phyloP scores from a whole-genome alignment of 2,113 vertebrate species.

The Phrynocephalus versicolor region DNA sequence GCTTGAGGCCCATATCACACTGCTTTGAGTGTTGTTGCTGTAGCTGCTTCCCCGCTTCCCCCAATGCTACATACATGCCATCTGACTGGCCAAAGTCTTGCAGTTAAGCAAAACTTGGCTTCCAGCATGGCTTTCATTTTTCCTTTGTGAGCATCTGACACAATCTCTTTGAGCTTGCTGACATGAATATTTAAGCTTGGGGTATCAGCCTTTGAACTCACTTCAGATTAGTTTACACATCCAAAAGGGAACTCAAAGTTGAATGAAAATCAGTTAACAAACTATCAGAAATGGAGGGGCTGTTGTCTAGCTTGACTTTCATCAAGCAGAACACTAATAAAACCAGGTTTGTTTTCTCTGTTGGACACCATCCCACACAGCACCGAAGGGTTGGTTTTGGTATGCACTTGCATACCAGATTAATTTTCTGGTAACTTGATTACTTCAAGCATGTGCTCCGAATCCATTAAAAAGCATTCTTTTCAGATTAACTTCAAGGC shows the following conservation, averaged over 20 bases:
- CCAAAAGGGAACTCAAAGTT: not conserved
- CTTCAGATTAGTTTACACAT: not conserved
- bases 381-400: too few species aligned
- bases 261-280: not conserved
- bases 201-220: not conserved
- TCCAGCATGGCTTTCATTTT: not conserved
- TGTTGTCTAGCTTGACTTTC: not conserved
- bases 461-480: not conserved
- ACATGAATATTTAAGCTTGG: not conserved
- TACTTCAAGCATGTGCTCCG: not conserved
- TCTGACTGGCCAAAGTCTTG: not conserved
- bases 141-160: not conserved
- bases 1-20: not conserved
- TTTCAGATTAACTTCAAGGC: not conserved
- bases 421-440: not conserved
- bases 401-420: not conserved
- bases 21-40: not conserved
- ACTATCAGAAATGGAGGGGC: not conserved
- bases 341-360: not conserved
- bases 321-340: not conserved
- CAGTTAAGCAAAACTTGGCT: not conserved
- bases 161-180: not conserved
- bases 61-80: not conserved
- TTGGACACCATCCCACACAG: not conserved
- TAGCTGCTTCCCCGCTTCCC: not conserved